Conservation (phyloP, 2,888 invertebrate genomes). For the Calephelis perditalis region DNA sequence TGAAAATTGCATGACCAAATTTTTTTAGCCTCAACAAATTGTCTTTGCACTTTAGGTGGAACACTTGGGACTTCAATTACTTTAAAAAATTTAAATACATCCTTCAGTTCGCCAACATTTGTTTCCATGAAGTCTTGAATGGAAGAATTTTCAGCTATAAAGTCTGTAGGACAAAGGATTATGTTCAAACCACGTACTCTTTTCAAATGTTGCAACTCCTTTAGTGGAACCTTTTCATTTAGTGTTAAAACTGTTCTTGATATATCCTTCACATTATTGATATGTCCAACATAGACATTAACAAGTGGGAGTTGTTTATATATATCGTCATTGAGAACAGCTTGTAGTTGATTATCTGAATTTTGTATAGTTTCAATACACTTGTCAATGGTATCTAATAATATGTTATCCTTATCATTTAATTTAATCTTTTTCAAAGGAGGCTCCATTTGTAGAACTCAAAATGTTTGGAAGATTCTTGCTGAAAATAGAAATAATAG, state of each 20-base stretch:
- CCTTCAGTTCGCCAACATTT: slow-evolving; percentile 65
- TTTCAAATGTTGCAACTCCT: slow-evolving; percentile 84
- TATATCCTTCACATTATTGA: slow-evolving; percentile 79
- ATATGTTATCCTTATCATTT: slow-evolving; percentile 30
- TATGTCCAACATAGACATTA: slow-evolving; percentile 79
- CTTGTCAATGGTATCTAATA: slow-evolving; percentile 36
- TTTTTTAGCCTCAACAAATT: slow-evolving; percentile 78
- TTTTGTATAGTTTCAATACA: slow-evolving; percentile 40
- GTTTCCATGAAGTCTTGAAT: slow-evolving; percentile 57
- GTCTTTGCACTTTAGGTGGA: slow-evolving; percentile 82
- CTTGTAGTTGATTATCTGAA: slow-evolving; percentile 49
- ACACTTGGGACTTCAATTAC: slow-evolving; percentile 76
- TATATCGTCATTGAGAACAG: slow-evolving; percentile 77
- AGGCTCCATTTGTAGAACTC: slow-evolving; percentile 37
- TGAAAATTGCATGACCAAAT: slow-evolving; percentile 93
- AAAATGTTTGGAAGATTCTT: slow-evolving; percentile 25
- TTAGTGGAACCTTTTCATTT: slow-evolving; percentile 78
- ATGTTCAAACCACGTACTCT: slow-evolving; percentile 81
- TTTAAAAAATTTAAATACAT: slow-evolving; percentile 71
- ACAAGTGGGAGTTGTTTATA: slow-evolving; percentile 63
- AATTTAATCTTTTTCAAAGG: slow-evolving; percentile 25
- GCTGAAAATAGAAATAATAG: slow-evolving; percentile 61
- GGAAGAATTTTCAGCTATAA: slow-evolving; percentile 38
- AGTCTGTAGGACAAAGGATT: slow-evolving; percentile 66
- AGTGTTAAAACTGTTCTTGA: slow-evolving; percentile 80